Conservation (phyloP, 2,113 vertebrate genomes). For the Variabilichromis moorii region DNA sequence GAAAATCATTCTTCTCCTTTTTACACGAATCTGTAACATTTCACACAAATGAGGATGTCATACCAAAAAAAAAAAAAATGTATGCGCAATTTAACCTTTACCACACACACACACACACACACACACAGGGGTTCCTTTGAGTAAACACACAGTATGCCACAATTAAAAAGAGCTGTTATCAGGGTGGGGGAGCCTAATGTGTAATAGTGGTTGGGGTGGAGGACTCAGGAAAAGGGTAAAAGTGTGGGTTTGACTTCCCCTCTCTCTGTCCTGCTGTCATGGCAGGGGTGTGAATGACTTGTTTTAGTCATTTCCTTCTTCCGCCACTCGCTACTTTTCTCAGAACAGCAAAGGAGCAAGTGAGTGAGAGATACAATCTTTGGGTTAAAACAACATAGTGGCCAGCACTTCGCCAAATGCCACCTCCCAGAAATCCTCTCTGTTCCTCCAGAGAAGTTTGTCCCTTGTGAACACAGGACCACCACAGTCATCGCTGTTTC, state of each 20-base stretch:
- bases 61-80: neutral
- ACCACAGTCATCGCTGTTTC: neutral
- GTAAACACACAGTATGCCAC: neutral
- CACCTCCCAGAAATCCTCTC: conserved; percentile 18
- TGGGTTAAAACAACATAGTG: conserved; percentile 10
- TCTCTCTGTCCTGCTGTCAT: conserved; percentile 34
- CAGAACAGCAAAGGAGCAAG: conserved; percentile 14
- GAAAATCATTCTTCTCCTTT: neutral
- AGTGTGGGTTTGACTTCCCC: conserved; percentile 42
- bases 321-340: conserved; percentile 27
- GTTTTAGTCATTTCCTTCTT: conserved; percentile 66
- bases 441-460: neutral
- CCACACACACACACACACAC: neutral
- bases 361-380: conserved; percentile 17
- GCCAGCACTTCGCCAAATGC: conserved; percentile 8
- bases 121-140: neutral
- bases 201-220: conserved; percentile 3
- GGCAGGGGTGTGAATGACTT: conserved; percentile 51
- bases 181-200: neutral
- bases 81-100: neutral
- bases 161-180: neutral
- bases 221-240: conserved; percentile 32
- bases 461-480: neutral
- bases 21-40: neutral
- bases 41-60: neutral